Evolutionary conservation across 2,888 invertebrate genomes (phyloP), one percentile per base, ranked within the genome.

Genomic region (Nemotelus pantherinus): DNA sequence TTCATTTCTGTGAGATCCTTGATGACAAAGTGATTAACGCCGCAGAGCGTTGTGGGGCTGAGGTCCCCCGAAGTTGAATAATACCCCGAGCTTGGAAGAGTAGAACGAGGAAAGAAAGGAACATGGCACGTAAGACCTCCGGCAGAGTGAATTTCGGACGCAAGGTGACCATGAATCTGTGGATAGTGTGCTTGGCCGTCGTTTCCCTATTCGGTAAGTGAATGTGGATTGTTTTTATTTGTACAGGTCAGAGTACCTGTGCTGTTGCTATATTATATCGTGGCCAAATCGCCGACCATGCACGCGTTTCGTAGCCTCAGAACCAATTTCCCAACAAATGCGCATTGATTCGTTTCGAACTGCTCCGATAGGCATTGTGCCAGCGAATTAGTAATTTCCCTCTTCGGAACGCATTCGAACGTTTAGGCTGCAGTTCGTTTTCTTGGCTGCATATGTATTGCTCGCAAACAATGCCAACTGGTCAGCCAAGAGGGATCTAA

Each of bases 131-230:
- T 43, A 63, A 43, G 1, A 43, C 39, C 39, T 10, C 43, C 25
- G 41, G 41, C 9, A 43, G 63, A 39, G 43, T 3, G 25, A 25
- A 25, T 25, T 25, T 25, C 25, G 25, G 25, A 25, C 25, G 25
- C 3, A 63, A 3, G 63, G 43, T 48, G 41, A 60, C 47, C 4
- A 74, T 74, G 74, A 48, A 74, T 63, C 74, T 60, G 48, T 74
- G 74, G 74, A 74, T 74, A 60, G 4, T 74, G 25, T 48, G 60
- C 63, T n/a, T 74, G 47, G 74, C 39, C 9, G n/a, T 63, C 45
- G 25, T 63, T 47, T 60, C 74, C 48, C 48, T 50, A 9, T 63
- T 60, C 48, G 74, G 74, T 74, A 74, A 74, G 74, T 74, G 47
- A 6, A 41, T 41, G 55, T 3, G 7, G 43, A 2, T 60, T 50